These are phyloP conservation scores for Apomyelois bistriatella DNA, from an alignment of 2,888 invertebrate species.

Conservation along the genomic window DNA sequence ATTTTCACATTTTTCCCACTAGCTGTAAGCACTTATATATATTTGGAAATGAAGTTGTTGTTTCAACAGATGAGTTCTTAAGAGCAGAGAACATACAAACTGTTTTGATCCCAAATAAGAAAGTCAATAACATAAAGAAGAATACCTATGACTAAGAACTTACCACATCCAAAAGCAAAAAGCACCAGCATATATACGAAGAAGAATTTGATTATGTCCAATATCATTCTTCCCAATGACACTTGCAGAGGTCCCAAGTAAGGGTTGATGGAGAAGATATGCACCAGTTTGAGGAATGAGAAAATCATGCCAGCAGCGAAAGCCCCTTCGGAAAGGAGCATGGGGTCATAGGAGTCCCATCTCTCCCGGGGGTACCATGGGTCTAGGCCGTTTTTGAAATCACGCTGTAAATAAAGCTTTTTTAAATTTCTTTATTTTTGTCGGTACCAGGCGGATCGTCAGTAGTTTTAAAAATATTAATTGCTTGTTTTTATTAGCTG, in stretches of 20 bases:
- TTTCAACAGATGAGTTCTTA: too few relatives aligned
- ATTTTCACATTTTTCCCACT: too few relatives aligned
- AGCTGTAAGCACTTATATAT: too few relatives aligned
- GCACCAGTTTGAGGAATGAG: conserved; percentile 96
- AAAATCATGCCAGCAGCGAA: conserved; percentile 99
- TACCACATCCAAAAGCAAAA: conserved; percentile 97
- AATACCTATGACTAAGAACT: too few relatives aligned
- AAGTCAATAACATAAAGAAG: too few relatives aligned
- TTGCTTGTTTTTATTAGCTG: too few relatives aligned
- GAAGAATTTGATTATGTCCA: conserved; percentile 97
- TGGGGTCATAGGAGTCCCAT: conserved; percentile 98
- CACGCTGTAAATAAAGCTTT: conserved; percentile 73
- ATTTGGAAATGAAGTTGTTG: too few relatives aligned
- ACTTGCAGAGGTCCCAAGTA: conserved; percentile 96
- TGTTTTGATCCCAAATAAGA: too few relatives aligned
- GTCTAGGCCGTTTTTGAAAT: conserved; percentile 84
- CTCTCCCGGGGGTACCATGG: conserved; percentile 93
- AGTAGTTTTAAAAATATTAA: too few relatives aligned
- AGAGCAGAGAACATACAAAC: too few relatives aligned
- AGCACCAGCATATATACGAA: conserved; percentile 95
- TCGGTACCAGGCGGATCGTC: not conserved
- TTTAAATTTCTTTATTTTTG: not conserved
- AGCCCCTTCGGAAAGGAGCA: conserved; percentile 94
- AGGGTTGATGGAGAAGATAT: conserved; percentile 98
- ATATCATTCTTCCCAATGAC: conserved; percentile 95